Base-by-base conservation (phyloP, 1,140 invertebrate species). In the Planococcus citri region DNA sequence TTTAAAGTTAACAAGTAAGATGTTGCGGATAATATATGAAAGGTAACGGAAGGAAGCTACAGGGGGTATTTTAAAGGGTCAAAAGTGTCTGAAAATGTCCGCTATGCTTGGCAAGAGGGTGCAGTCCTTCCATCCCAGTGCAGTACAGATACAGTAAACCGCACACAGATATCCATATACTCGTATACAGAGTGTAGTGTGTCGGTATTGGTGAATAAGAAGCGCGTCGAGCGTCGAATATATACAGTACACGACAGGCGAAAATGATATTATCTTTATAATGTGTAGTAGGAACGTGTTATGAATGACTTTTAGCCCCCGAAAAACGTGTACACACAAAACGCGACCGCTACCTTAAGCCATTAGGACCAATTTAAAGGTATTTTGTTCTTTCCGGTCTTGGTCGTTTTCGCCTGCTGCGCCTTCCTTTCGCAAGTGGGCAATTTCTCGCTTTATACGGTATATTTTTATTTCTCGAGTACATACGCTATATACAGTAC, bases 181-280 rank as follows among this genome's bases (percentile, higher is more conserved):
- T n/a, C n/a, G n/a, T n/a, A n/a, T n/a, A n/a, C n/a, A n/a, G n/a
- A n/a, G n/a, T n/a, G n/a, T n/a, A n/a, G n/a, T n/a, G n/a, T n/a
- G n/a, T n/a, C n/a, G n/a, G n/a, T n/a, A n/a, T n/a, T n/a, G n/a
- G n/a, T n/a, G n/a, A n/a, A n/a, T n/a, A n/a, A n/a, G n/a, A n/a
- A n/a, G n/a, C n/a, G n/a, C n/a, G n/a, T n/a, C n/a, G n/a, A n/a
- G n/a, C 29, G 29, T 12, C 29, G 29, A 33, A 12, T 33, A 33
- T 33, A n/a, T n/a, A n/a, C n/a, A 33, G 29, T 33, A 33, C 29
- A 33, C 41, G 41, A 51, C 41, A 64, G 60, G 25, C 21, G 60
- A 64, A 64, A 64, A 64, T 64, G 60, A 64, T 64, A 64, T 64
- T 64, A 64, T 64, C 60, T 64, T 64, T 64, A 64, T 64, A 64